Base-by-base conservation (phyloP, 2,888 invertebrate species). In the Lochmaea crataegi region DNA sequence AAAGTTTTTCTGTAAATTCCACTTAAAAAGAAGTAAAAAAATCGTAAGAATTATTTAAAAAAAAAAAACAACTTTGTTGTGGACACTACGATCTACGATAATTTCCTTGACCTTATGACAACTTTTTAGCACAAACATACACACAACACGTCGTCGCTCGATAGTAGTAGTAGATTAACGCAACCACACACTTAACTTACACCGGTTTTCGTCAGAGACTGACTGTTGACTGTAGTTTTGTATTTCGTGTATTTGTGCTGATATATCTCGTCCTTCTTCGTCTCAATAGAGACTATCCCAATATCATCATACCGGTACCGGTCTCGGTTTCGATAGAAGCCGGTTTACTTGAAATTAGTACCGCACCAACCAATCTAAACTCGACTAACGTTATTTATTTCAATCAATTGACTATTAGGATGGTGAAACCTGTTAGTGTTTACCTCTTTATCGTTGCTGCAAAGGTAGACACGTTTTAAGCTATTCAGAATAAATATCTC, bases 51-150 rank as follows among this genome's bases (percentile, higher is more conserved):
- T 9, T 45, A 12, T 2, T n/a, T 14, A 12, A 12, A 14, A 11
- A 2, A 14, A 45, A 45, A 11, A 45, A 45, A 45, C 2, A 1
- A 45, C 11, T 45, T 14, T 14, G 45, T 14, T 14, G 1, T 12
- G 45, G 45, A 4, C 11, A 45, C 32, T 67, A 65, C 48, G 58
- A 51, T 16, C 32, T 67, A 65, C 48, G 58, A 51, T 16, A 11
- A 16, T 69, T 75, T 77, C 73, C 76, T 75, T 75, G 76, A 77
- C 76, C 75, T 71, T 68, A 68, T 32, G 22, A 45, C 51, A 42
- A 56, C 48, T 72, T 68, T 73, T 74, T 71, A 68, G 72, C 73
- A 68, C 68, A 64, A 42, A 32, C 68, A 51, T 63, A 42, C 38
- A n/a, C 26, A 58, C 51, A 38, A 68, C 68, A 58, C 67, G 67